Evolutionary conservation across 2,113 vertebrate genomes (phyloP), one percentile per base, ranked within the genome.

Genomic region (Chunga burmeisteri): DNA sequence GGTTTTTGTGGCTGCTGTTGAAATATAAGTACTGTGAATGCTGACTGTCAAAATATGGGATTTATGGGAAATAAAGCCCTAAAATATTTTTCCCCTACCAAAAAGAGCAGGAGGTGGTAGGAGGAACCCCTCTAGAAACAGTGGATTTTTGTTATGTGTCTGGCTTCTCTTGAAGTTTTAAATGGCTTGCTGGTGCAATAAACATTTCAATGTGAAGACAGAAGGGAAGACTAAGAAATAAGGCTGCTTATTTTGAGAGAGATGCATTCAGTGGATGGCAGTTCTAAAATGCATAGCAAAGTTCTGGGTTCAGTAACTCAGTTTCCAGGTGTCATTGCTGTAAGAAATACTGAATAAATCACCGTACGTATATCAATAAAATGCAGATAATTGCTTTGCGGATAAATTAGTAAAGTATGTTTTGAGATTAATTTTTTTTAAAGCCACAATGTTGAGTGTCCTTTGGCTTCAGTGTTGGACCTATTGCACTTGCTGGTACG

Each of bases 21-120:
- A 98, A 98, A 98, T 97, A 84, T 62, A 98, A 95, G 95, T 94
- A 86, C 94, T 63, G 47, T 96, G 97, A 97, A 95, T 98, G 97
- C 97, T 98, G 97, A 97, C 97, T 95, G 94, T 94, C 83, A 80
- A 96, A 92, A 95, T 96, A 86, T 0, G 49, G 96, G 81, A 98
- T 98, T 98, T 98, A 96, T 98, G 83, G 90, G 93, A 96, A 97
- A 96, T 91, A 93, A 97, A 98, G 66, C 80, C 83, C 82, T 96
- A 93, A 97, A 97, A 95, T 97, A 96, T 88, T 96, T 97, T 92
- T 95, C 71, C 86, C 58, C 49, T 96, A 78, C 70, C 55, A 95
- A 85, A 81, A 94, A 91, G 52, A 88, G 59, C 86, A 38, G 58
- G 29, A 49, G 21, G 30, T 81, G 23, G 26, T 52, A 72, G 77